Conservation (phyloP, 2,113 vertebrate species). For the Podarcis muralis region DNA sequence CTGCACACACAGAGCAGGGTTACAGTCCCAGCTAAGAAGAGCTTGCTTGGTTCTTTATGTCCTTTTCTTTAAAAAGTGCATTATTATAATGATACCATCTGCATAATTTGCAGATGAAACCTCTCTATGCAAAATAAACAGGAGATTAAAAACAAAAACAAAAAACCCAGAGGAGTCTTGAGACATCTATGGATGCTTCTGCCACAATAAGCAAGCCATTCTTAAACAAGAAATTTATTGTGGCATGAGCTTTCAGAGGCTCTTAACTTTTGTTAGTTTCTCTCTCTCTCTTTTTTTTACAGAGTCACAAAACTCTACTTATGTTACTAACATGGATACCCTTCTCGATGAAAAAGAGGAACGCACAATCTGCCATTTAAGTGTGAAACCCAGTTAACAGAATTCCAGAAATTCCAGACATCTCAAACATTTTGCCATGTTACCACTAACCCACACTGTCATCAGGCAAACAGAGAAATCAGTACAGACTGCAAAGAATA, state of each 20-base stretch:
- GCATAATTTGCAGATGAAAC: background rate
- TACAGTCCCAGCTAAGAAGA: background rate
- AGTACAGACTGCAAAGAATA: background rate
- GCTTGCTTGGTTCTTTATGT: background rate
- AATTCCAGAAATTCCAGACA: background rate
- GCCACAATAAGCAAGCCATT: background rate
- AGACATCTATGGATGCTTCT: background rate
- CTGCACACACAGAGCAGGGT: background rate
- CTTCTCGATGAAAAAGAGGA: background rate
- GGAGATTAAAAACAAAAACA: background rate
- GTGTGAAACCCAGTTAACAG: background rate
- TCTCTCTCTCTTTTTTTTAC: background rate
- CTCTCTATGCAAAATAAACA: background rate
- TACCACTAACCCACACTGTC: background rate
- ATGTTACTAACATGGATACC: background rate
- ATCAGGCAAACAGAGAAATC: background rate
- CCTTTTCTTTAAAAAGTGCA: background rate
- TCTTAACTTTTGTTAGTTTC: background rate
- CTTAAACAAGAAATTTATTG: constrained; percentile 2
- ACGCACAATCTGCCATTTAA: background rate
- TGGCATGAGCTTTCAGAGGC: background rate
- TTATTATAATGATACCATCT: constrained; percentile 2
- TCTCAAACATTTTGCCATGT: background rate
- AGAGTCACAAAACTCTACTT: background rate
- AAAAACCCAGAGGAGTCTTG: background rate